Conservation (phyloP, 1,140 invertebrate genomes). For the Sitobion miscanthi region DNA sequence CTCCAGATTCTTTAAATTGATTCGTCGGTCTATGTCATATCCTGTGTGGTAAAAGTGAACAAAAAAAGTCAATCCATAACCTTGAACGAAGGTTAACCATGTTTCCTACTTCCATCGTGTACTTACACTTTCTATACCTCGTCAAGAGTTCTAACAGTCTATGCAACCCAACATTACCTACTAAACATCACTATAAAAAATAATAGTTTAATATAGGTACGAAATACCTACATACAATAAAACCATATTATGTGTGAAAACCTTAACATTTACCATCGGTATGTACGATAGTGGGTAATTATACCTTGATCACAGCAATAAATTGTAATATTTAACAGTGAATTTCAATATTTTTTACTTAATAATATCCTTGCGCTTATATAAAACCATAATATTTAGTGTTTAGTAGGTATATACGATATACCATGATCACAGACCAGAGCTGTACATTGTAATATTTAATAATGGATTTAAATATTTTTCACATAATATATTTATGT, state of each 20-base stretch:
- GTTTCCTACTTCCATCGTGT: constrained; percentile 20
- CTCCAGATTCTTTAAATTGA: constrained; percentile 3
- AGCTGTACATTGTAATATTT: no score
- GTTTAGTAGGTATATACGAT: no score
- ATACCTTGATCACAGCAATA: background rate
- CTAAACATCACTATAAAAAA: background rate
- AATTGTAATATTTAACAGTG: background rate
- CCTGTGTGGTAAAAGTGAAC: constrained; percentile 46
- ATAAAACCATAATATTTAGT: no score
- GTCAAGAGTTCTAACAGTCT: background rate
- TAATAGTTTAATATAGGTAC: background rate
- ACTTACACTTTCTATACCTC: constrained; percentile 41
- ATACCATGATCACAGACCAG: no score
- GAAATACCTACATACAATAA: background rate
- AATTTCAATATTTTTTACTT: background rate
- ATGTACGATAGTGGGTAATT: no score
- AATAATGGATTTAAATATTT: no score
- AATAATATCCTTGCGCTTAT: background rate
- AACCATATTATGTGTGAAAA: background rate
- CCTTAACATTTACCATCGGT: no score
- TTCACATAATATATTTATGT: no score
- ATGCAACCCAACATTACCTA: background rate
- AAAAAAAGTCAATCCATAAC: constrained; percentile 42
- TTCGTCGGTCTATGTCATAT: background rate
- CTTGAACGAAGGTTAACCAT: constrained; percentile 51